Evolutionary conservation across 1,140 invertebrate species (phyloP), one percentile per base, ranked within the genome.

Genomic region (Zaprionus africanus): DNA sequence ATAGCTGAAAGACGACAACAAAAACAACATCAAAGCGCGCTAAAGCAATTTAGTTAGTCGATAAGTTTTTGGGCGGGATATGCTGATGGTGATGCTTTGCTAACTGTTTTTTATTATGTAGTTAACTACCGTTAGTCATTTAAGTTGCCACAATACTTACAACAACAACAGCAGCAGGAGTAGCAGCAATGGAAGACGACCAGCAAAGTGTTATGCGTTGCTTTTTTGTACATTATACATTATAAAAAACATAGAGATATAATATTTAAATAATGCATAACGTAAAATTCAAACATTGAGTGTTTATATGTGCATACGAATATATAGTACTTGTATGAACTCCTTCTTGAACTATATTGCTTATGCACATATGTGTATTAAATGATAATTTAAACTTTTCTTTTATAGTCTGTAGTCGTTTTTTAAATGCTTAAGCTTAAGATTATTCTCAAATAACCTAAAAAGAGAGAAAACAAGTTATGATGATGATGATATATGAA

Each of bases 61-160:
- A 41, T 79, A 87, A 68, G 83, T 67, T 59, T 36, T 49, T 34
- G 70, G 70, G 65, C 53, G 64, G 75, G 54, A 28, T 34, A 34
- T 6, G 28, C 13, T 65, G 76, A 59, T 66, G 61, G 57, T 62
- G 53, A 68, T 72, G 43, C 64, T 58, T 26, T 66, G 54, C 66
- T 78, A 64, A 57, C 54, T 63, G 49, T 72, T 58, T 76, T 76
- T 51, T 51, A 51, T 51, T 58, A 43, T 73, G 63, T 80, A 84
- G 58, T 51, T 84, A 80, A 78, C 57, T 81, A 84, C 78, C 74
- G 51, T 88, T 90, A 88, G 84, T 88, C 78, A 78, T 73, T 88
- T 88, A 88, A 88, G 84, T 88, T 88, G 84, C 84, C 84, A 84
- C 84, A 88, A 81, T 88, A 87, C 83, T 87, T 86, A 86, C 71